Conservation (phyloP, 2,113 vertebrate species). For the Machaerirhynchus nigripectus region DNA sequence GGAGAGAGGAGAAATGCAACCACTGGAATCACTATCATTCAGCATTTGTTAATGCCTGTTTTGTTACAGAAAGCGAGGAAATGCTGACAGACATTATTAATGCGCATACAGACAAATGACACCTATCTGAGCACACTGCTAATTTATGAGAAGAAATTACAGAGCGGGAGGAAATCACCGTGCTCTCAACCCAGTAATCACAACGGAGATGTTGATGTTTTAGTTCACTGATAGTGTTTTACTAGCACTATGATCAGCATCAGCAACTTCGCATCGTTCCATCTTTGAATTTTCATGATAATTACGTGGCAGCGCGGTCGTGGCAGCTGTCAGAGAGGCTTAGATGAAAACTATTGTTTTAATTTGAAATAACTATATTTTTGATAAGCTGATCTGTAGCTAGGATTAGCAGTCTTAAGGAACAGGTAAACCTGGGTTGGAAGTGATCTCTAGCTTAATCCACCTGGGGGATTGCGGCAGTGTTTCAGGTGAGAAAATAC, state of each 20-base stretch:
- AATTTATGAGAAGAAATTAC: not conserved
- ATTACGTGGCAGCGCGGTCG: accelerated
- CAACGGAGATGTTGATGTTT: not conserved
- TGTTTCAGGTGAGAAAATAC: not conserved
- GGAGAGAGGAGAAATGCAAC: not conserved
- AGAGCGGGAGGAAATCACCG: not conserved
- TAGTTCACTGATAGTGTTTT: not conserved
- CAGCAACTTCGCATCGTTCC: not conserved
- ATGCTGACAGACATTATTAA: not conserved
- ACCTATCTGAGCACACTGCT: not conserved
- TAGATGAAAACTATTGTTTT: conserved; percentile 43
- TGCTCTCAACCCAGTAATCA: not conserved
- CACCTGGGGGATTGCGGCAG: not conserved
- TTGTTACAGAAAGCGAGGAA: not conserved
- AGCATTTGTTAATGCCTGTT: not conserved
- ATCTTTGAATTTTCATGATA: not conserved
- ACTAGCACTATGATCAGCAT: not conserved
- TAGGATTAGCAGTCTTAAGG: conserved; percentile 39
- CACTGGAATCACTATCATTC: not conserved
- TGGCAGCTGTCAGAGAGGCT: not conserved
- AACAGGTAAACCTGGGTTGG: not conserved
- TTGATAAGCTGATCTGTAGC: conserved; percentile 41
- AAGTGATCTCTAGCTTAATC: conserved; percentile 44
- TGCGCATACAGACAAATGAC: not conserved
- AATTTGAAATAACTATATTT: conserved; percentile 47